phyloP scores from a whole-genome alignment of 2,888 invertebrate genomes.

The Epirrhoe tristata region DNA sequence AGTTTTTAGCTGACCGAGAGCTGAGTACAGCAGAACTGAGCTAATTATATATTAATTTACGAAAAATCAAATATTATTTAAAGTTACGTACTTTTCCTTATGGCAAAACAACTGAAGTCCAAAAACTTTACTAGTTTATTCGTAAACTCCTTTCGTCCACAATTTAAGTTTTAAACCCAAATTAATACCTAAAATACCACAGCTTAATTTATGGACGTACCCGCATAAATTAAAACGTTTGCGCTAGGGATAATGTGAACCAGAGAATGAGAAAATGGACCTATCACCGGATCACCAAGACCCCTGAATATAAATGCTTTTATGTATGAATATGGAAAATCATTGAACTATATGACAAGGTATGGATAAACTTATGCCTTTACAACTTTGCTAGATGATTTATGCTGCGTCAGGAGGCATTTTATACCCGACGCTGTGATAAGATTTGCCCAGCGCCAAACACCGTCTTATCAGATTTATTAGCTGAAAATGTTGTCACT shows the following conservation, averaged over 20 bases:
- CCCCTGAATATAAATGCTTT: conserved; percentile 26
- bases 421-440: too few species aligned
- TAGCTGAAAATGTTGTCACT: too few species aligned
- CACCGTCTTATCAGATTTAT: too few species aligned
- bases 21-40: too few species aligned
- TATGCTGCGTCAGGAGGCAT: too few species aligned
- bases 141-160: conserved; percentile 18
- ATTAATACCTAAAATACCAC: conserved; percentile 44
- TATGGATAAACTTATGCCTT: too few species aligned
- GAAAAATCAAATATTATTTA: too few species aligned
- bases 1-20: too few species aligned
- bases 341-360: neutral
- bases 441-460: too few species aligned
- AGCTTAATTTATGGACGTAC: conserved; percentile 47
- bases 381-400: too few species aligned
- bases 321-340: conserved; percentile 16
- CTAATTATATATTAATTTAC: too few species aligned
- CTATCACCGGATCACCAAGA: conserved; percentile 55
- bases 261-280: conserved; percentile 51
- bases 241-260: conserved; percentile 50
- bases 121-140: conserved; percentile 26
- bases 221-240: conserved; percentile 59
- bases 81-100: too few species aligned
- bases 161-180: conserved; percentile 34
- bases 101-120: neutral